A percentile compares a stretch with the other conserved stretches of the same genome.
Conservation (phyloP, 2,797 vertebrate genomes). For the Anabas testudineus region DNA sequence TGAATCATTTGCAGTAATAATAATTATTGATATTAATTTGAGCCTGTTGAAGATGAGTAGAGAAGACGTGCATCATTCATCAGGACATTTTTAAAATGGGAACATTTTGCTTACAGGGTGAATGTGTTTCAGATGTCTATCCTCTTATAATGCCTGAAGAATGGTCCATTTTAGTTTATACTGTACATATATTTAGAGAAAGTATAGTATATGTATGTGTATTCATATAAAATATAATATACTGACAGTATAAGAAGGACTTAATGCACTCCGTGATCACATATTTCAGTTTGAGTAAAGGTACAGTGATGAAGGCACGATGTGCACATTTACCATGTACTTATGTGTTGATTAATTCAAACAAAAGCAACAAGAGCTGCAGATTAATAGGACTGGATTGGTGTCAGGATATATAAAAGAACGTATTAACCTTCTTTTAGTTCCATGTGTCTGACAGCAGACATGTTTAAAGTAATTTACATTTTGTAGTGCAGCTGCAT, state of each 20-base stretch:
- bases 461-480: constrained; percentile 4
- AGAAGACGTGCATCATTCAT: background rate
- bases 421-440: constrained; percentile 12
- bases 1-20: background rate
- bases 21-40: background rate
- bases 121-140: too few species aligned
- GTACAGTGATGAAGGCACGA: too few species aligned
- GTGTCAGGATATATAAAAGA: constrained; percentile 13
- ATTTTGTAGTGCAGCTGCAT: background rate
- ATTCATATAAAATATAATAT: too few species aligned
- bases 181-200: too few species aligned
- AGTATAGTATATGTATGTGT: too few species aligned
- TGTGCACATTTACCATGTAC: too few species aligned
- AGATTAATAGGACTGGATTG: background rate
- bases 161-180: too few species aligned
- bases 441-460: constrained; percentile 4
- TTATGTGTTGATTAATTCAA: constrained; percentile 5
- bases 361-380: background rate
- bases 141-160: too few species aligned
- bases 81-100: background rate
- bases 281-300: too few species aligned
- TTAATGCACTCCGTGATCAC: too few species aligned
- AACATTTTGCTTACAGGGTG: background rate
- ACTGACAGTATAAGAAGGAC: too few species aligned
- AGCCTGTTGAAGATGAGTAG: background rate